Conservation (phyloP, 2,888 invertebrate species). For the Pemphredon lugubris region DNA sequence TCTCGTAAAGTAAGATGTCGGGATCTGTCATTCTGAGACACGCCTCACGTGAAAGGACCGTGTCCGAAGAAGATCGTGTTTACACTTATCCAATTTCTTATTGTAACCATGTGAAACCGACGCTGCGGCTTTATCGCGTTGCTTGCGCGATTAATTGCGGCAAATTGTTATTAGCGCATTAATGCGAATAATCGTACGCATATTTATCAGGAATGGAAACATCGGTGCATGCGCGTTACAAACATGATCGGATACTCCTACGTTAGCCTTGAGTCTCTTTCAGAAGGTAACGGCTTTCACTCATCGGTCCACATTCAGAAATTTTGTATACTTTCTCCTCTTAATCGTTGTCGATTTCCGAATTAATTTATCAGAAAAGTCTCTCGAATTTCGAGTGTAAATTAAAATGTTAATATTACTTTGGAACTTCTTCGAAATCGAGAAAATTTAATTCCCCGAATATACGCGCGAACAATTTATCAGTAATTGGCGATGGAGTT, state of each 20-base stretch:
- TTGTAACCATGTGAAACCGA: background rate
- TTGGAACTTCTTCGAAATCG: no score
- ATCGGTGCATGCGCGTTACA: background rate
- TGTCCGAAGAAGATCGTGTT: no score
- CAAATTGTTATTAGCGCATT: no score
- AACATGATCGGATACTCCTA: background rate
- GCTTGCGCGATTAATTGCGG: no score
- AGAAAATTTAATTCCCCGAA: background rate
- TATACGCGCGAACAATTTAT: no score
- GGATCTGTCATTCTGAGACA: no score
- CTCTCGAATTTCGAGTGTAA: background rate
- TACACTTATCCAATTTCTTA: no score
- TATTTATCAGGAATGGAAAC: background rate
- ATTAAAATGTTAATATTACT: no score
- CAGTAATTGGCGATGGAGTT: no score
- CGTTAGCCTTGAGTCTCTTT: slow-evolving; percentile 23
- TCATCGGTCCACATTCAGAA: slow-evolving; percentile 10
- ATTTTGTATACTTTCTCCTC: slow-evolving; percentile 34
- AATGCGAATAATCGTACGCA: background rate
- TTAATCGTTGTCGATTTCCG: background rate
- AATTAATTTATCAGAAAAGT: background rate
- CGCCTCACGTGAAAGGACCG: no score
- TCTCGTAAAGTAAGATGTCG: no score
- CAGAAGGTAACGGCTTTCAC: slow-evolving; percentile 36
- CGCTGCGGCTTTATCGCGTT: background rate